phyloP scores from a whole-genome alignment of 2,797 vertebrate genomes.

The Epinephelus awoara region DNA sequence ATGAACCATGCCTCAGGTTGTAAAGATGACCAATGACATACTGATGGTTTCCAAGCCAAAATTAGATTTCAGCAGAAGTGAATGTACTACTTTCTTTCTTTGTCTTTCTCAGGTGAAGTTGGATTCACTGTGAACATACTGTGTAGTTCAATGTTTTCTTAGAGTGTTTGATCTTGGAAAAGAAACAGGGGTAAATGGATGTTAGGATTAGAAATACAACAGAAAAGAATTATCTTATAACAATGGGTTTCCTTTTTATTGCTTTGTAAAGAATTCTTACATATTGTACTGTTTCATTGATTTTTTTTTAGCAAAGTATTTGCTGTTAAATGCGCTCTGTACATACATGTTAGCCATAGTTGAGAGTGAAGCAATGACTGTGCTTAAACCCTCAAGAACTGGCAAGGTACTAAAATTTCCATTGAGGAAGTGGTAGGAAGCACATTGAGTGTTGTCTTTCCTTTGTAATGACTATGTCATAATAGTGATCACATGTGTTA shows the following conservation, averaged over 20 bases:
- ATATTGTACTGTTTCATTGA: slow-evolving; percentile 23
- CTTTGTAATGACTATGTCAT: slow-evolving; percentile 91
- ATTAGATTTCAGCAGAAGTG: slow-evolving; percentile 40
- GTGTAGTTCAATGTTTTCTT: slow-evolving; percentile 31
- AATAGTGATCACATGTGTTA: slow-evolving; percentile 74
- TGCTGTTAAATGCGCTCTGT: slow-evolving; percentile 61
- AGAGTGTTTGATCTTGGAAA: slow-evolving; percentile 23
- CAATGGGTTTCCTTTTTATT: slow-evolving; percentile 26
- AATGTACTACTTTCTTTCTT: slow-evolving; percentile 68
- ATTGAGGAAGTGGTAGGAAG: slow-evolving; percentile 82
- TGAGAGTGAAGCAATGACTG: slow-evolving; percentile 62
- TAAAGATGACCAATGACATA: not conserved
- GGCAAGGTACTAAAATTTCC: slow-evolving; percentile 79
- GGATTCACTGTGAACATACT: slow-evolving; percentile 43
- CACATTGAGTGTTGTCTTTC: slow-evolving; percentile 67
- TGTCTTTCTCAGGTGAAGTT: slow-evolving; percentile 48
- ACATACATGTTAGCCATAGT: slow-evolving; percentile 68
- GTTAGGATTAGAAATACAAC: slow-evolving; percentile 18
- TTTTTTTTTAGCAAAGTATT: slow-evolving; percentile 39
- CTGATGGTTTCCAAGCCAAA: slow-evolving; percentile 35
- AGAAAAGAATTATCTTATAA: not conserved
- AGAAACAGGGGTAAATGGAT: not conserved
- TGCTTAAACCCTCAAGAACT: slow-evolving; percentile 66
- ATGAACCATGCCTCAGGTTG: slow-evolving; percentile 2
- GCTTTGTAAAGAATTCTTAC: slow-evolving; percentile 33